A percentile compares a stretch with the other conserved stretches of the same genome.
Evolutionary conservation across 2,888 invertebrate genomes (phyloP).

Genomic region (Smittia sp.): DNA sequence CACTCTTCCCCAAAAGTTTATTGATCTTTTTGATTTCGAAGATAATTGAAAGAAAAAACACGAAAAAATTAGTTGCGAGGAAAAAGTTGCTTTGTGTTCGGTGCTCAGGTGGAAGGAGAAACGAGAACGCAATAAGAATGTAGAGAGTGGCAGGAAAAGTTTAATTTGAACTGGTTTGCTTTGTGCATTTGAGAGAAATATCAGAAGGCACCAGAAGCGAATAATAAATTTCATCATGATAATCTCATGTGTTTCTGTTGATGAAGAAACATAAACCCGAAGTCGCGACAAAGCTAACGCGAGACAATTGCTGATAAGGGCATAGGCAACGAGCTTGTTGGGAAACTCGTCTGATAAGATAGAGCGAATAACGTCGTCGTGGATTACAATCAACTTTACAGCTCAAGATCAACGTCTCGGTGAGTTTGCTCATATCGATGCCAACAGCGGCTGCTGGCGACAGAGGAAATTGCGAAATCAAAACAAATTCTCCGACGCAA

Average conservation of each 20-base stretch:
- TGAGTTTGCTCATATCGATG: not conserved
- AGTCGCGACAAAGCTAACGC: not conserved
- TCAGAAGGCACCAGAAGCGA: not conserved
- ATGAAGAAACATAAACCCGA: not conserved
- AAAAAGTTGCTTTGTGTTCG: not conserved
- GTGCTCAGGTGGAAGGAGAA: not conserved
- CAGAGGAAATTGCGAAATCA: too few relatives aligned
- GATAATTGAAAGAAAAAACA: not conserved
- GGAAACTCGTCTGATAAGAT: not conserved
- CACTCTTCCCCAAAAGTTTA: not conserved
- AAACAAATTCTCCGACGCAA: not conserved
- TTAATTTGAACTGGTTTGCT: not conserved
- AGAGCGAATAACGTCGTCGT: not conserved
- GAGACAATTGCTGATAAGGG: not conserved
- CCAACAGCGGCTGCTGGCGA: too few relatives aligned
- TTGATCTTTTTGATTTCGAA: slow-evolving; percentile 12
- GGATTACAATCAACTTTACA: not conserved
- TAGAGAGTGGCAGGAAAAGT: slow-evolving; percentile 1
- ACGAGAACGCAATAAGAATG: not conserved
- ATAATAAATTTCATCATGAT: too few relatives aligned
- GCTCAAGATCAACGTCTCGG: not conserved
- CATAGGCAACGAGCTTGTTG: not conserved
- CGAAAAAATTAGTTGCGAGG: not conserved
- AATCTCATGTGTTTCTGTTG: not conserved
- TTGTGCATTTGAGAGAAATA: not conserved